Evolutionary conservation across 2,113 vertebrate species (phyloP).

Genomic region (Psammodynastes pulverulentus): DNA sequence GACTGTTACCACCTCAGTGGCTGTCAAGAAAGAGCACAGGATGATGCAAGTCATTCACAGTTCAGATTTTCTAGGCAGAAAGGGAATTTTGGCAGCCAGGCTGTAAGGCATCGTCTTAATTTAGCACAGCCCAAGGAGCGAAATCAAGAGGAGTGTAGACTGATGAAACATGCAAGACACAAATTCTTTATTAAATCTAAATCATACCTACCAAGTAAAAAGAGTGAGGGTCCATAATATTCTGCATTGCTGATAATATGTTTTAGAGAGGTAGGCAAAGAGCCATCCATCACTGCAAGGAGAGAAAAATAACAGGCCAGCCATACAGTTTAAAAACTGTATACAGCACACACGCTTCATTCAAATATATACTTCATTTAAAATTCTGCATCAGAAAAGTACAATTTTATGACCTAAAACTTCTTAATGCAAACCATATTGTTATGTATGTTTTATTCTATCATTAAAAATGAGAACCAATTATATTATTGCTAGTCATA

Average conservation of each 20-base stretch:
- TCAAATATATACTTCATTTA: not conserved
- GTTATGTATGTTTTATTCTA: not conserved
- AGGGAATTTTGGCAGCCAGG: not conserved
- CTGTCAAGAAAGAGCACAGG: conserved; percentile 58
- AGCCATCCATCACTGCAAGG: conserved; percentile 89
- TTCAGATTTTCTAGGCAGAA: not conserved
- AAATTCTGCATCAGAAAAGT: not conserved
- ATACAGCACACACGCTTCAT: not conserved
- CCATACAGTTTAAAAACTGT: not conserved
- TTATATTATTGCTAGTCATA: not conserved
- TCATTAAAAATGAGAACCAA: not conserved
- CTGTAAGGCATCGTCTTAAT: not conserved
- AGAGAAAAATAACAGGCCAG: not conserved
- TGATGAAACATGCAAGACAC: not conserved
- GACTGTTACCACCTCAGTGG: conserved; percentile 94
- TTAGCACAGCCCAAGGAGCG: not conserved
- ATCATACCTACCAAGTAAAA: conserved; percentile 82
- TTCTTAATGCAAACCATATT: not conserved
- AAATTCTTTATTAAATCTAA: too few species aligned
- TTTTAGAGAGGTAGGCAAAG: conserved; percentile 93
- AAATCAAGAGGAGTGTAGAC: not conserved
- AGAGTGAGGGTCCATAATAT: conserved; percentile 93
- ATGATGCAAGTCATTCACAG: not conserved
- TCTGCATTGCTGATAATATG: conserved; percentile 97
- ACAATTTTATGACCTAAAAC: not conserved